Base-by-base conservation (phyloP, 2,797 vertebrate genomes). In the Sebastes taczanowskii region DNA sequence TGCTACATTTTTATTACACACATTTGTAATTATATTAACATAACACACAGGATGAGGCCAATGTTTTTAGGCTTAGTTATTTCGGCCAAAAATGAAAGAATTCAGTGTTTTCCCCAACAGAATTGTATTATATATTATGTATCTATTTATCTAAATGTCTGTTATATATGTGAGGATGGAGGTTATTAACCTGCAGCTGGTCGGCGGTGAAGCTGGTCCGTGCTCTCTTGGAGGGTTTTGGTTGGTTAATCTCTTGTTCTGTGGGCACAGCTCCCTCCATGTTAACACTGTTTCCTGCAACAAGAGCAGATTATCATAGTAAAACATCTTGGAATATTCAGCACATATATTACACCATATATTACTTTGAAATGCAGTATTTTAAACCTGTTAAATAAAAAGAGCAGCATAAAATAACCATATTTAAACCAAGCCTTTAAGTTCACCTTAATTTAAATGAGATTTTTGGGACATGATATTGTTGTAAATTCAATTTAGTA, bases 131-230 rank as follows among this genome's bases (percentile, higher is more conserved):
- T 14, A 4, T 22, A 4, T 49, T 27, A 4, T 71, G 0, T 25
- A 1, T 67, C 6, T 10, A 52, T 8, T 62, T 27, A 27, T 18
- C 0, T 8, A 3, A 60, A 0, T 52, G 11, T 59, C 1, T 56
- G 22, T 42, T 20, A 3, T 6, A 3, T 5, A 1, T 22, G 56
- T 18, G 67, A 35, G 5, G 71, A 22, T 52, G 32, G 59, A 67
- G 2, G 27, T 62, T 46, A 46, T 46, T 88, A 91, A 99, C 98
- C 97, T 99, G 97, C 87, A 99, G 97, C 20, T 99, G 98, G 87
- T 99, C 97, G 6, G 98, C 97, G 1, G 98, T 99, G 94, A 99
- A 99, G 94, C 98, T 99, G 90, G 98, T 99, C 90, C 98, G 96
- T n/a, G 97, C 98, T 95, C 98, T 97, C 94, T 99, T 99, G 71